Evolutionary conservation across 2,888 invertebrate genomes (phyloP).

Genomic region (Liopterus haemorrhoidalis): DNA sequence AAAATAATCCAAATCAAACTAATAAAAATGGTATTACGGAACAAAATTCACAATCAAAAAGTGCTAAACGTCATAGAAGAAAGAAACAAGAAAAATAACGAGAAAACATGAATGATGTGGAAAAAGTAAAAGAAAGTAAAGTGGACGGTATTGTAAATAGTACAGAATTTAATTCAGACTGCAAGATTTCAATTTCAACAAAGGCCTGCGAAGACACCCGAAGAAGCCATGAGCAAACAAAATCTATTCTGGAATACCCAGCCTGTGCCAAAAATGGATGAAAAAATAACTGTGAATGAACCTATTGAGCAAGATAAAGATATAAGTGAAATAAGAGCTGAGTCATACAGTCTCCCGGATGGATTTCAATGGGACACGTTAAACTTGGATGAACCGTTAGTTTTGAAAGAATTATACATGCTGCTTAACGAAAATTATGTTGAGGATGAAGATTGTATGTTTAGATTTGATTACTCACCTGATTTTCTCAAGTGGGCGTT

Average conservation of each 20-base stretch:
- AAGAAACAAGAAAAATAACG: too few species aligned
- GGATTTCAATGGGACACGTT: slow-evolving; percentile 97
- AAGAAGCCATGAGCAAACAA: slow-evolving; percentile 71
- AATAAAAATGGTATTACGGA: too few species aligned
- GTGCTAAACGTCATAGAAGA: too few species aligned
- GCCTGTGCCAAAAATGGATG: slow-evolving; percentile 95
- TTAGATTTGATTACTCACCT: slow-evolving; percentile 97
- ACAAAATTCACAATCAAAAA: too few species aligned
- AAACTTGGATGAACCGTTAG: slow-evolving; percentile 79
- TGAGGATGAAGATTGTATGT: slow-evolving; percentile 99
- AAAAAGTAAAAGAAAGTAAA: too few species aligned
- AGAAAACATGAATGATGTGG: too few species aligned
- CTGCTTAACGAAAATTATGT: slow-evolving; percentile 98
- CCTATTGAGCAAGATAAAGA: slow-evolving; percentile 85
- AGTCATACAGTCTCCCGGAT: slow-evolving; percentile 87
- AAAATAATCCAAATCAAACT: too few species aligned
- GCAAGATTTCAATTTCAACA: slow-evolving; percentile 67
- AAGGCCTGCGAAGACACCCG: slow-evolving; percentile 65
- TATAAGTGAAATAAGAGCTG: slow-evolving; percentile 74
- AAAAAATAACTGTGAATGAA: slow-evolving; percentile 84
- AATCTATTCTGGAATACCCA: slow-evolving; percentile 99
- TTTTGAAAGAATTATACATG: slow-evolving; percentile 88
- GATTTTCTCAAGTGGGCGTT: slow-evolving; percentile 97
- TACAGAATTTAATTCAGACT: slow-evolving; percentile 38
- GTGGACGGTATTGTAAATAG: slow-evolving; percentile 35